Evolutionary conservation across 2,113 vertebrate species (phyloP).

Genomic region (Chitala chitala): DNA sequence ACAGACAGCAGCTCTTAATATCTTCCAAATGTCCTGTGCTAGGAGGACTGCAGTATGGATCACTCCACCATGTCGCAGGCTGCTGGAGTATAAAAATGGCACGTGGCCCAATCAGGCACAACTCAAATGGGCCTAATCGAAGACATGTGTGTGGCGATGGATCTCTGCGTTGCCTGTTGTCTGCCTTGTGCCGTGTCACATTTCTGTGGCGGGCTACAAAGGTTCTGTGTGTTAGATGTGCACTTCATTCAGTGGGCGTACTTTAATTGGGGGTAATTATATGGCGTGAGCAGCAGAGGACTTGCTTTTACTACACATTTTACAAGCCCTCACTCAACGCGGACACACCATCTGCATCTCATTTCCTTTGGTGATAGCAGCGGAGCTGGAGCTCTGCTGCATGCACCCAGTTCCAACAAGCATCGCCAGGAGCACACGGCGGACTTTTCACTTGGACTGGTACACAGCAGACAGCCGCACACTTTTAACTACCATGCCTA

Average conservation of each 20-base stretch:
- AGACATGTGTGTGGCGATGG: constrained; percentile 19
- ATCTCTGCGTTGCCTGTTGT: background rate
- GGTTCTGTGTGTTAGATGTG: background rate
- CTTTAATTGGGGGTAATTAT: constrained; percentile 20
- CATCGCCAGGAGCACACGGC: background rate
- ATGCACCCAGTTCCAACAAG: background rate
- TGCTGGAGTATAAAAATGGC: constrained; percentile 13
- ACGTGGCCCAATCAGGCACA: background rate
- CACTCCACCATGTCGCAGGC: background rate
- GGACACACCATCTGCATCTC: constrained; percentile 17
- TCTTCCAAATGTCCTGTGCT: constrained; percentile 29
- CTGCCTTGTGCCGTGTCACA: background rate
- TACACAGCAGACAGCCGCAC: background rate
- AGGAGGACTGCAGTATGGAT: background rate
- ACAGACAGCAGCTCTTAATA: constrained; percentile 23
- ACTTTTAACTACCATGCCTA: background rate
- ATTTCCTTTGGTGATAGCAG: constrained; percentile 15
- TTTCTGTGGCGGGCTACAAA: background rate
- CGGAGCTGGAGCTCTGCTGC: background rate
- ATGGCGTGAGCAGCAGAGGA: background rate
- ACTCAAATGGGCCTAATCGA: constrained; percentile 19
- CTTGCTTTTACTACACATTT: constrained; percentile 19
- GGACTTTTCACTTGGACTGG: background rate
- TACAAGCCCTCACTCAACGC: background rate
- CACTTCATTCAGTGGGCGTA: constrained; percentile 17